Evolutionary conservation across 2,888 invertebrate species (phyloP).

Genomic region (Pollenia amentaria): DNA sequence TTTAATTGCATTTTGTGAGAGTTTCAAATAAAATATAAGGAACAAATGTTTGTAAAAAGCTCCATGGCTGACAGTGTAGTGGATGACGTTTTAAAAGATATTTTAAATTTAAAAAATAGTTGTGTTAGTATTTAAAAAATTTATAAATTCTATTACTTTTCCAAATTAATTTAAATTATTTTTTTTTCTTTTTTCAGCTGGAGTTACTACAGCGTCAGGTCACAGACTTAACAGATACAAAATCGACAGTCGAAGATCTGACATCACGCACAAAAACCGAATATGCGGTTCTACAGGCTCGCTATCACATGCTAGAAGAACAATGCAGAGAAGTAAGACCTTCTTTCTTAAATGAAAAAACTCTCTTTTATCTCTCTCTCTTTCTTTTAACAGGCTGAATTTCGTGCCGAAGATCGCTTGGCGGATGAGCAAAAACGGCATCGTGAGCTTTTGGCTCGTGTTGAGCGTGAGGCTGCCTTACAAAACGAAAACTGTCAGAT

Average conservation of each 20-base stretch:
- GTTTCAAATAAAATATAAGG: slow-evolving; percentile 5
- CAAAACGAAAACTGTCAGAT: slow-evolving; percentile 91
- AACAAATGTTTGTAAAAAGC: slow-evolving; percentile 83
- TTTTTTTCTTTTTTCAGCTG: slow-evolving; percentile 87
- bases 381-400: slow-evolving; percentile 87
- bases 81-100: slow-evolving; percentile 83
- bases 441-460: slow-evolving; percentile 91
- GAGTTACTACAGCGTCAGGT: slow-evolving; percentile 97
- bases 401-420: slow-evolving; percentile 90
- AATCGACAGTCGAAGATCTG: slow-evolving; percentile 93
- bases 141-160: neutral
- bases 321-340: slow-evolving; percentile 87
- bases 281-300: slow-evolving; percentile 95
- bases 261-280: slow-evolving; percentile 96
- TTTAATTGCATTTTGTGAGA: neutral
- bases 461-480: slow-evolving; percentile 93
- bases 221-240: slow-evolving; percentile 94
- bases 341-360: neutral
- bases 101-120: slow-evolving; percentile 82
- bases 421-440: slow-evolving; percentile 94
- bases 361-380: slow-evolving; percentile 10
- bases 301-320: slow-evolving; percentile 96
- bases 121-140: slow-evolving; percentile 81
- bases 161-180: slow-evolving; percentile 41
- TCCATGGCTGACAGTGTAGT: slow-evolving; percentile 83